Percentiles rank a stretch among this genome's conserved stretches.
Evolutionary conservation across 2,113 vertebrate species (phyloP).

Genomic region (Ranitomeya imitator): DNA sequence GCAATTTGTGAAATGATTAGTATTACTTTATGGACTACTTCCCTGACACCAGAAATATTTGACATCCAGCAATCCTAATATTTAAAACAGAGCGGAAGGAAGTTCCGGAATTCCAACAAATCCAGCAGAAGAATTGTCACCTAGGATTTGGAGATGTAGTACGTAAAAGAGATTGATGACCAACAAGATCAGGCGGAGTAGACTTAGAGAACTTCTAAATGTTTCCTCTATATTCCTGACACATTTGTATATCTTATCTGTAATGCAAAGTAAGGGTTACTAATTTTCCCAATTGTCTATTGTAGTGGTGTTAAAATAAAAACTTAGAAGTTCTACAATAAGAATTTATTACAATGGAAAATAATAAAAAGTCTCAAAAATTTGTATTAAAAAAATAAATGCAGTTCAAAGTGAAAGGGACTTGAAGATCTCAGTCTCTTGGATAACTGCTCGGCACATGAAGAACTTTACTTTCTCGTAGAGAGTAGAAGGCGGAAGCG

Average conservation of each 20-base stretch:
- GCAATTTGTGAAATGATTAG: not conserved
- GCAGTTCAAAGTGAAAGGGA: no score
- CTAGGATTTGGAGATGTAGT: conserved; percentile 1
- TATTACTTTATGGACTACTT: not conserved
- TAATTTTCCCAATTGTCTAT: not conserved
- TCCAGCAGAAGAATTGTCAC: not conserved
- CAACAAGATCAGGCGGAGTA: conserved; percentile 24
- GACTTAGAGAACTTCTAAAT: not conserved
- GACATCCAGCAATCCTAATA: conserved; percentile 31
- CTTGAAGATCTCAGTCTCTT: no score
- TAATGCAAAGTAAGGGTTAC: not conserved
- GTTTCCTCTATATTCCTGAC: not conserved
- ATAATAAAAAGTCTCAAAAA: not conserved
- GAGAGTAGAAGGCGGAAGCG: no score
- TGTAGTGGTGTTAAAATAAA: not conserved
- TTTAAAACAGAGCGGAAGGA: conserved; percentile 47
- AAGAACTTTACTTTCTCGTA: no score
- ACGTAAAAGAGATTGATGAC: conserved; percentile 14
- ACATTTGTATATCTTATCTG: not conserved
- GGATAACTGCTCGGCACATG: no score
- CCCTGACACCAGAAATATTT: not conserved
- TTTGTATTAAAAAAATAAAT: not conserved
- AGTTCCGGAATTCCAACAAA: not conserved
- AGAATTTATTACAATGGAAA: not conserved
- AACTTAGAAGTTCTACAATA: not conserved